phyloP scores from a whole-genome alignment of 2,888 invertebrate species.

The Bhutanitis thaidina region DNA sequence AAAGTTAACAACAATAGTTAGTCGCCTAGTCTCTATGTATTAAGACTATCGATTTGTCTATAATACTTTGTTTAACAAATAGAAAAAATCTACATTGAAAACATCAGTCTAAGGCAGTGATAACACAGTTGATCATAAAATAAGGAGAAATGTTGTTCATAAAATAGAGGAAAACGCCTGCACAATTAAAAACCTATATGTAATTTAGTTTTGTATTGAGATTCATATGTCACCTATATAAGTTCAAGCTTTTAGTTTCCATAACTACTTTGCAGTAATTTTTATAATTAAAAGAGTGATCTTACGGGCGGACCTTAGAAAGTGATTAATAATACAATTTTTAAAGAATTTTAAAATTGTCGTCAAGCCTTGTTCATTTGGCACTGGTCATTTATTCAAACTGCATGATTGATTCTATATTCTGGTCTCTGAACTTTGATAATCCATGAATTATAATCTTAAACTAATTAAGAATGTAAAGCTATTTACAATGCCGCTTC shows the following conservation, averaged over 20 bases:
- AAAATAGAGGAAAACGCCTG: neutral
- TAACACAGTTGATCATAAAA: conserved; percentile 53
- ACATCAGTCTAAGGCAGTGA: conserved; percentile 78
- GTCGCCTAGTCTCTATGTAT: conserved; percentile 19
- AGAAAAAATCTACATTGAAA: conserved; percentile 63
- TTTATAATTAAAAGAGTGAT: too few species aligned
- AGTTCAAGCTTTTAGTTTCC: neutral
- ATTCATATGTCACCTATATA: conserved; percentile 1
- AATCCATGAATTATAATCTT: neutral
- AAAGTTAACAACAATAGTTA: conserved; percentile 68
- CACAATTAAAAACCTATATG: neutral
- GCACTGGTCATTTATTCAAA: conserved; percentile 11
- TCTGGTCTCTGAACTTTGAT: neutral
- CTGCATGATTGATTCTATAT: neutral
- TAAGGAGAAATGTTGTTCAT: conserved; percentile 16
- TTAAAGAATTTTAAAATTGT: too few species aligned
- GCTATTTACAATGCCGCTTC: conserved; percentile 5
- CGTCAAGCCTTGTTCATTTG: conserved; percentile 13
- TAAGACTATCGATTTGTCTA: conserved; percentile 53
- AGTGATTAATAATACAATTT: too few species aligned
- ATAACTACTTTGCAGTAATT: too few species aligned
- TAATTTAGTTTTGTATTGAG: neutral
- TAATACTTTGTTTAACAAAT: conserved; percentile 60
- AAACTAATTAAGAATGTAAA: neutral
- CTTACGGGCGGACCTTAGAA: too few species aligned